Base-by-base conservation (phyloP, 2,888 invertebrate species). In the Aphodius sticticus region DNA sequence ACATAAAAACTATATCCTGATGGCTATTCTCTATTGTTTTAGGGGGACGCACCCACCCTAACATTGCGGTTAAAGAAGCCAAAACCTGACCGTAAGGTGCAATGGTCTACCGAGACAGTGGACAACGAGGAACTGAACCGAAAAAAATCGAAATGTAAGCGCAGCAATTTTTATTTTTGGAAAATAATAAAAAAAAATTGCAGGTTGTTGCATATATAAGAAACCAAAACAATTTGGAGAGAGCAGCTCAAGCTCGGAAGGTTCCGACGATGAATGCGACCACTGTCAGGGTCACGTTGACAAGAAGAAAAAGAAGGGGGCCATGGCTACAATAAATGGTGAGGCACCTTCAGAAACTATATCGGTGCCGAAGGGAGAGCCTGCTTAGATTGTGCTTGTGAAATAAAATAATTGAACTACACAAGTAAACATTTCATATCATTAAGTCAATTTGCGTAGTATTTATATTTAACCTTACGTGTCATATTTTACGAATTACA, bases 81-180 rank as follows among this genome's bases (percentile, higher is more conserved):
- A 1, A 93, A 92, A 86, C 91, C 90, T 69, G 91, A 92, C 79
- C 95, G 95, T 89, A 96, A 96, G 89, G 98, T 98, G 0, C 94
- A 94, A 81, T 99, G 97, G 97, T 94, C 95, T 9, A 93, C 94
- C 81, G 97, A 95, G 84, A 97, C 98, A 0, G 95, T 99, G 14
- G 98, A 99, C 89, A 98, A 99, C 90, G 98, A 99, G 88, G 91
- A 97, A 87, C 93, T 98, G 95, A 96, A 96, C 87, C 97, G 96
- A 89, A 98, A 97, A 90, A 98, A 98, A 89, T 98, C 98, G 35
- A 99, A 98, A 92, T 98, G 98, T 97, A 90, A 92, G 93, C 89
- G 76, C 72, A 74, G 6, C 5, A 71, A 9, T 69, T 70, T 2
- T 16, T 26, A n/a, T 12, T 26, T 36, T 35, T 74, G 35, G 35